Evolutionary conservation across 2,888 invertebrate species (phyloP), one percentile per base, ranked within the genome.

Genomic region (Clitarchus hookeri): DNA sequence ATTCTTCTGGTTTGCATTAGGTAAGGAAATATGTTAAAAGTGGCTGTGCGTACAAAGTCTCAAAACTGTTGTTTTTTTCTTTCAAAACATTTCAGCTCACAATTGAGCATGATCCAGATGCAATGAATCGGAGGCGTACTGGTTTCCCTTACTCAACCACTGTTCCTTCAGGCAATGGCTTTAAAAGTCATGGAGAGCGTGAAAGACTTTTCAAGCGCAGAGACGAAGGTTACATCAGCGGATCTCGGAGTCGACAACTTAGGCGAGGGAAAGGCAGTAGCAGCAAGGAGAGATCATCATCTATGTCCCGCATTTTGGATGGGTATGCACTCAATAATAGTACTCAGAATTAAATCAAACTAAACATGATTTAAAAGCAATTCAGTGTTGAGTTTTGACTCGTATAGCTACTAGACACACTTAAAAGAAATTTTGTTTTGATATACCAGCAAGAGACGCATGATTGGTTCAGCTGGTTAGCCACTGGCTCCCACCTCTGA

Each of bases 71-170:
- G 36, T 36, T 36, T 36, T n/a, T 36, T 36, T 36, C 36, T 36
- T 36, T 36, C 36, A 36, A 36, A 36, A 3, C 36, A 87, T 91
- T 91, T 82, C 92, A 96, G 94, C 92, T 98, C 88, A 98, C 97
- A 6, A 96, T 98, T 89, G 98, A 98, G 91, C 97, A 97, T 90
- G 97, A 97, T 91, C 97, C 98, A 16, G 96, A 96, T 88, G 94
- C 96, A 78, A 92, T 95, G 84, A 93, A 93, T 88, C 93, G 94
- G 87, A 88, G 90, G 82, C 93, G 93, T 87, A 91, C 91, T 26
- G 90, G 91, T 84, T 92, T 91, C 88, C 90, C 92, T 26, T 91
- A 91, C 87, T 88, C 89, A 80, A 86, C 80, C 85, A 88, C 93
- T 87, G 91, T 93, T 27, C 91, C 92, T 79, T 92, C 93, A 83